Percentiles rank a stretch among this genome's conserved stretches.
Conservation (phyloP, 2,888 invertebrate species). For the Erebia palarica region DNA sequence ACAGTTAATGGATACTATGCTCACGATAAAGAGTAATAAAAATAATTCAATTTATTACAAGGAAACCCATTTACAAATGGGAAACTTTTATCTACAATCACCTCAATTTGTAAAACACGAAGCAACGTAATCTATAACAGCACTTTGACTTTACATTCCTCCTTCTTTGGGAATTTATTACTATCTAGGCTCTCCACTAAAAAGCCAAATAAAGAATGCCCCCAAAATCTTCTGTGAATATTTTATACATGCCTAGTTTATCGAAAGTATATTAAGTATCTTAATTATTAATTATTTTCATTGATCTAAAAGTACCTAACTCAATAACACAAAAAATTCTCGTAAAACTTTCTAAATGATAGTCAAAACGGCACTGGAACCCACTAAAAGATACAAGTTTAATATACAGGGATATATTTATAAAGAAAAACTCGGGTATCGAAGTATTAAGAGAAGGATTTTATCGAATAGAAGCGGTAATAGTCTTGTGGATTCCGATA, state of each 20-base stretch:
- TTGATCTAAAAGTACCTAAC: too few relatives aligned
- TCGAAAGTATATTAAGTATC: too few relatives aligned
- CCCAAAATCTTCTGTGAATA: neutral
- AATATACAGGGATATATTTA: too few relatives aligned
- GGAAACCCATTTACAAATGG: constrained; percentile 5
- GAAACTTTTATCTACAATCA: constrained; percentile 17
- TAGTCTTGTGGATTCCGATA: too few relatives aligned
- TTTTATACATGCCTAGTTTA: neutral
- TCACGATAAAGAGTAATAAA: neutral
- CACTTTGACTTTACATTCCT: constrained; percentile 16
- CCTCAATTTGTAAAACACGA: constrained; percentile 17
- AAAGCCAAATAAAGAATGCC: neutral
- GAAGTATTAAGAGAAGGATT: too few relatives aligned
- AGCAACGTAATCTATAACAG: constrained; percentile 10
- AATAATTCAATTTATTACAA: constrained; percentile 10
- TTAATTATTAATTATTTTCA: too few relatives aligned
- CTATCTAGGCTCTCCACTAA: neutral
- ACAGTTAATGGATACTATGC: neutral
- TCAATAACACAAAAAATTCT: too few relatives aligned
- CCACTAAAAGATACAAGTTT: too few relatives aligned
- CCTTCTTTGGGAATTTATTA: constrained; percentile 12
- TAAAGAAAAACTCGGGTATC: too few relatives aligned
- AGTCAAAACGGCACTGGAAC: too few relatives aligned
- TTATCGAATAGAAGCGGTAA: too few relatives aligned
- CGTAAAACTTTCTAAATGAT: too few relatives aligned